phyloP scores from a whole-genome alignment of 2,797 vertebrate species.

The Enteromius afrohamiltoni region DNA sequence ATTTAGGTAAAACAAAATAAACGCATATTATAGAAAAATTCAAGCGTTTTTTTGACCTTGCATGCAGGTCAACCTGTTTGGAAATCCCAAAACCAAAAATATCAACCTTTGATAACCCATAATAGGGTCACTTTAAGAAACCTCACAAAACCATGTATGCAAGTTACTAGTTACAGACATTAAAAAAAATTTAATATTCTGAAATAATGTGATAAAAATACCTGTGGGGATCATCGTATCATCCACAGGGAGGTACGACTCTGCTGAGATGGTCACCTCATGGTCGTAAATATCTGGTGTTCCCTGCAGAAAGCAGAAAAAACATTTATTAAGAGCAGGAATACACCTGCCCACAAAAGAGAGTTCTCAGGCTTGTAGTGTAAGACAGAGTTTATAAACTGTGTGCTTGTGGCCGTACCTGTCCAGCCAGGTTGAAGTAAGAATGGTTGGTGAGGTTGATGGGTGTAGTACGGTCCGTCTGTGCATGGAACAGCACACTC shows the following conservation, averaged over 20 bases:
- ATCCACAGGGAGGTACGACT: conserved; percentile 89
- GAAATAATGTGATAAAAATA: conserved; percentile 59
- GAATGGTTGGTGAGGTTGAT: conserved; percentile 93
- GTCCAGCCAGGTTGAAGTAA: conserved; percentile 93
- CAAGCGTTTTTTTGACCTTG: no score
- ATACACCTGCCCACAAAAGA: neutral
- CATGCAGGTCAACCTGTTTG: no score
- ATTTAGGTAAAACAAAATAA: no score
- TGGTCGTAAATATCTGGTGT: conserved; percentile 88
- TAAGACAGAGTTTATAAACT: neutral
- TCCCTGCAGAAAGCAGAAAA: conserved; percentile 71
- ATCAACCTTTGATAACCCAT: no score
- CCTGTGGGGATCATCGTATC: conserved; percentile 90
- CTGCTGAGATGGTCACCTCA: conserved; percentile 85
- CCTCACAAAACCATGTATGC: neutral
- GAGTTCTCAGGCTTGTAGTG: neutral
- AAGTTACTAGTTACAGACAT: neutral
- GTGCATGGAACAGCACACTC: conserved; percentile 82
- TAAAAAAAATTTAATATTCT: neutral
- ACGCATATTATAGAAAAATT: no score
- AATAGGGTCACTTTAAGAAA: neutral
- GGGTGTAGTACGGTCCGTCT: conserved; percentile 84
- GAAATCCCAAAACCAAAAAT: no score
- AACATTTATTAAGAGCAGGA: neutral
- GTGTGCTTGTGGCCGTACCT: conserved; percentile 74